Evolutionary conservation across 2,888 invertebrate species (phyloP), one percentile per base, ranked within the genome.

Genomic region (Aleiodes alternator): DNA sequence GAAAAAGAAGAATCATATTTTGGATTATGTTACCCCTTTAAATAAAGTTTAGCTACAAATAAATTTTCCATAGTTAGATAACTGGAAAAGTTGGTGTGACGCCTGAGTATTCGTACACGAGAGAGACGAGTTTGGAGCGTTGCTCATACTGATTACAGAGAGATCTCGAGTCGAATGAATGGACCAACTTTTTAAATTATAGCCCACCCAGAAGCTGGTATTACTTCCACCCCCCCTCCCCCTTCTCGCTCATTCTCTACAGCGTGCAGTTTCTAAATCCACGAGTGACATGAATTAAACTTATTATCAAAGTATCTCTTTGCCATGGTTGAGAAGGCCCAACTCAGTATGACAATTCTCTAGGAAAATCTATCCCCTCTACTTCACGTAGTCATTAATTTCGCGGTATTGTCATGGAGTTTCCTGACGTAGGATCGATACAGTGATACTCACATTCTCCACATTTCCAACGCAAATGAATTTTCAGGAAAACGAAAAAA

Each of bases 141-240:
- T 77, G 75, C 50, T 73, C 71, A 50, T 73, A 80, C 82, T 84
- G 83, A 85, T 86, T 84, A 85, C 82, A 81, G 80, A 59, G 71
- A 74, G 80, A 38, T 16, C 64, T 64, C 81, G 78, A 80, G 79
- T 79, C 83, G 81, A 81, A 84, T 83, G 84, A 85, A 85, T 84
- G 82, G 82, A 80, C 81, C 79, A 84, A 85, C 84, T 86, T 86
- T 85, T 85, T 86, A 85, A 86, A 85, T 86, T 86, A 86, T 84
- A 81, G 82, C 83, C 83, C 53, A 83, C 78, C 80, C 83, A 84
- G 82, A 84, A 86, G 84, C 83, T 83, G 81, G 82, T 79, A 81
- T 83, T 73, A 51, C 68, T 70, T 72, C 72, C 64, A 50, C 69
- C 61, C 16, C 59, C 16, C 16, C 23, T 2, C 23, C 23, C 69